These are phyloP conservation scores for Peromyscus aztecus DNA, from an alignment of 2,797 vertebrate species.

Conservation along the genomic window DNA sequence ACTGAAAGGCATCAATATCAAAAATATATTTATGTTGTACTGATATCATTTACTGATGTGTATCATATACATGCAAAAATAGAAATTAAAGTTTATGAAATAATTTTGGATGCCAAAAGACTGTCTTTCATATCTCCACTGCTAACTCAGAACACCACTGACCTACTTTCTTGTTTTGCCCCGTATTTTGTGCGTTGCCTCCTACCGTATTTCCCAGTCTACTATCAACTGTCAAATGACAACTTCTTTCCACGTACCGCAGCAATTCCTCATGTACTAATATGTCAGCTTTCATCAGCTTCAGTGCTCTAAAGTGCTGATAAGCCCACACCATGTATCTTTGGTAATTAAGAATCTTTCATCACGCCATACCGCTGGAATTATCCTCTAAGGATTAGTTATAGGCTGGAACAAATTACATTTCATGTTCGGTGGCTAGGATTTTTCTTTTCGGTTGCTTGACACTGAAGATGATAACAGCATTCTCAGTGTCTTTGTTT, in stretches of 20 bases:
- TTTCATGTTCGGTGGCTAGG: conserved; percentile 45
- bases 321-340: conserved; percentile 55
- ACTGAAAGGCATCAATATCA: conserved; percentile 1
- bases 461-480: conserved; percentile 55
- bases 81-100: conserved; percentile 41
- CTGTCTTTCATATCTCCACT: neutral
- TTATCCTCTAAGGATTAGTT: conserved; percentile 61
- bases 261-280: conserved; percentile 24
- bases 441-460: conserved; percentile 43
- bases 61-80: conserved; percentile 25
- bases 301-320: conserved; percentile 36
- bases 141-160: neutral
- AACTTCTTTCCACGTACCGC: neutral
- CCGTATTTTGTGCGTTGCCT: conserved; percentile 4
- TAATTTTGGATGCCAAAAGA: neutral
- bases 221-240: conserved; percentile 36
- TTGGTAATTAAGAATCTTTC: conserved; percentile 20
- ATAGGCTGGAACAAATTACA: conserved; percentile 63
- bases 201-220: neutral
- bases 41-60: neutral
- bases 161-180: neutral
- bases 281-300: conserved; percentile 19
- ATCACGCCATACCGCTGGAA: neutral
- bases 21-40: conserved; percentile 11
- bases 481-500: conserved; percentile 61